Percentiles rank a stretch among this genome's conserved stretches.
Conservation (phyloP, 2,113 vertebrate species). For the Thymallus thymallus region DNA sequence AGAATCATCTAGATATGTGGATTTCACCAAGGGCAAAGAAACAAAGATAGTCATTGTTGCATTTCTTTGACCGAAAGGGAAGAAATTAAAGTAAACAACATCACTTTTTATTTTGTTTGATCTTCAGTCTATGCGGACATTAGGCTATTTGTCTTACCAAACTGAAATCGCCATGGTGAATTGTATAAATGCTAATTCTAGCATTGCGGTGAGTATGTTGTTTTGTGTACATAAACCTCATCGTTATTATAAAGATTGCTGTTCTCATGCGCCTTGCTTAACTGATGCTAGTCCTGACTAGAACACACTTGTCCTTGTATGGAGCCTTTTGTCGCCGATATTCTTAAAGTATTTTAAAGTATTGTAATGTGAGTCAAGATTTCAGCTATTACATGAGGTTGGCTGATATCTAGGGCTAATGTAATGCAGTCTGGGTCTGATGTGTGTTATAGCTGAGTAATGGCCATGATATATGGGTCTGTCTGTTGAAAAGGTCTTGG, state of each 20-base stretch:
- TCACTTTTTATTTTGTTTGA: neutral
- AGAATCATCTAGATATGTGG: neutral
- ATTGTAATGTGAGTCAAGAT: constrained; percentile 18
- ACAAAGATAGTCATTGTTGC: neutral
- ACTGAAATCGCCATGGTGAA: neutral
- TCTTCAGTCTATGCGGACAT: neutral
- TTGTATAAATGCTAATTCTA: neutral
- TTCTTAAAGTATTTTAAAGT: neutral
- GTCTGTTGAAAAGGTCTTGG: constrained; percentile 45
- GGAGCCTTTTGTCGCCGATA: neutral
- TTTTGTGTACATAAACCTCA: constrained; percentile 2
- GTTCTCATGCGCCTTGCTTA: neutral
- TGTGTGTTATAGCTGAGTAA: constrained; percentile 13
- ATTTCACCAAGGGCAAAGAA: neutral
- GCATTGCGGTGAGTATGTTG: neutral
- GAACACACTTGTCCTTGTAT: neutral
- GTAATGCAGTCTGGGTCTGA: constrained; percentile 7
- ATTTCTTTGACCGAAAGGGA: neutral
- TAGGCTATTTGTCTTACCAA: neutral
- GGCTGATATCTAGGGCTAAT: constrained; percentile 24
- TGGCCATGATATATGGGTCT: constrained; percentile 38
- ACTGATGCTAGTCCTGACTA: constrained; percentile 23
- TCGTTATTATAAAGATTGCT: neutral
- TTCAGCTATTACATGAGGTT: constrained; percentile 28
- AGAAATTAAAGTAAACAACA: neutral